Evolutionary conservation across 2,113 vertebrate species (phyloP).

Genomic region (Rhipidura dahli): DNA sequence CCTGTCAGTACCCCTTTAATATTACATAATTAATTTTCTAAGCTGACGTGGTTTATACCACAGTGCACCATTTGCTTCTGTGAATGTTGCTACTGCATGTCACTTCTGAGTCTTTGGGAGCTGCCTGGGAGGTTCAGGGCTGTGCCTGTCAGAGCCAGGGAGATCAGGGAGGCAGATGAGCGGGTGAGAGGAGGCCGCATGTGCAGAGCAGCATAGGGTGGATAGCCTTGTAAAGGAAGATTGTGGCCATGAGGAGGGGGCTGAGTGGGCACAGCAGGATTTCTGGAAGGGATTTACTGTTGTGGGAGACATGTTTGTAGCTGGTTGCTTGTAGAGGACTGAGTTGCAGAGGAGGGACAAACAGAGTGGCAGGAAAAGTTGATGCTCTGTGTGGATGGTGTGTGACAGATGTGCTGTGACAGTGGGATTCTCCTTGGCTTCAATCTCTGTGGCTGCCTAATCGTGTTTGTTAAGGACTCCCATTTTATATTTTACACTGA

Average conservation of each 20-base stretch:
- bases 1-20: not conserved
- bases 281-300: not conserved
- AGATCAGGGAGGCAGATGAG: accelerated
- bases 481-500: not conserved
- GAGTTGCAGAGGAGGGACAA: not conserved
- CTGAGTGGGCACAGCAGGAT: not conserved
- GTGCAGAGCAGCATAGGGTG: not conserved
- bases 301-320: not conserved
- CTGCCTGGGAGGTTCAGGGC: not conserved
- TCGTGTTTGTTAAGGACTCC: not conserved
- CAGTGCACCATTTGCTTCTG: not conserved
- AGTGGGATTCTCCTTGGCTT: not conserved
- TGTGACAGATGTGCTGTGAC: not conserved
- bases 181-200: not conserved
- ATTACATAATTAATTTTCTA: not conserved
- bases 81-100: not conserved
- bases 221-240: accelerated
- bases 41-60: not conserved
- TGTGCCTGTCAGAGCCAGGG: accelerated
- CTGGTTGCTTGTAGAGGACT: not conserved
- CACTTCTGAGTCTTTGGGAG: not conserved
- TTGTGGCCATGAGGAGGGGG: not conserved
- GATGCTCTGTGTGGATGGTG: accelerated
- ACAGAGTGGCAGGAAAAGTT: not conserved
- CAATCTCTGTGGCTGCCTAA: not conserved